phyloP scores from a whole-genome alignment of 2,888 invertebrate species.

The Conus canariensis region DNA sequence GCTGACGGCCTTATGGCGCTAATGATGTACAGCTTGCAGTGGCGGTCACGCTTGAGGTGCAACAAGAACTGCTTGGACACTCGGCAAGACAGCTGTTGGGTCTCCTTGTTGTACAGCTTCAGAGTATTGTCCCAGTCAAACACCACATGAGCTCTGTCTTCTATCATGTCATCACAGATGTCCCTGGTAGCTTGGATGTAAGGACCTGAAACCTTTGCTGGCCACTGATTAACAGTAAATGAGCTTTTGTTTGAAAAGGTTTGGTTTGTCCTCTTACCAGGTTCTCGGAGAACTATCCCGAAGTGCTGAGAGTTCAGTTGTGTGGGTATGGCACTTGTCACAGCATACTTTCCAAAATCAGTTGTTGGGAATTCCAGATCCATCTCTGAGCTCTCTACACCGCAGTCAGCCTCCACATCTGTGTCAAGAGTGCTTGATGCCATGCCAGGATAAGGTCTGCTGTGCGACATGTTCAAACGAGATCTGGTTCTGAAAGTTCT shows the following conservation, averaged over 20 bases:
- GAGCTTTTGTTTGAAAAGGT: not conserved
- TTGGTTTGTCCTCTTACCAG: not conserved
- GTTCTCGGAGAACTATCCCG: not conserved
- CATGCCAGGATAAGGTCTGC: too few relatives aligned
- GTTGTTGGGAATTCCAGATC: not conserved
- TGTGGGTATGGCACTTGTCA: not conserved
- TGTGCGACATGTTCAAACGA: too few relatives aligned
- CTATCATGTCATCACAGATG: conserved; percentile 33
- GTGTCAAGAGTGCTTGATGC: not conserved
- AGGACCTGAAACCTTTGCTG: not conserved
- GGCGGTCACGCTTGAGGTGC: conserved; percentile 46
- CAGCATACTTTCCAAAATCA: not conserved
- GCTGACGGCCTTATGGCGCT: conserved; percentile 59
- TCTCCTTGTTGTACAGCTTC: conserved; percentile 52
- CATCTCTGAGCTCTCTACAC: not conserved
- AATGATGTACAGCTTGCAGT: conserved; percentile 56
- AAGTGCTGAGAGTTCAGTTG: not conserved
- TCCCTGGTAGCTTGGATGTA: not conserved
- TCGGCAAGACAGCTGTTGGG: conserved; percentile 47
- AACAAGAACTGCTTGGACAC: conserved; percentile 47
- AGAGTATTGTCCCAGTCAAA: conserved; percentile 63
- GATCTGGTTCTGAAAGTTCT: too few relatives aligned
- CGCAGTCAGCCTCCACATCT: conserved; percentile 1
- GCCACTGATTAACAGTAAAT: too few relatives aligned
- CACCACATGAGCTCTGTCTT: conserved; percentile 44